Base-by-base conservation (phyloP, 2,797 vertebrate species). In the Buceros bicornis region DNA sequence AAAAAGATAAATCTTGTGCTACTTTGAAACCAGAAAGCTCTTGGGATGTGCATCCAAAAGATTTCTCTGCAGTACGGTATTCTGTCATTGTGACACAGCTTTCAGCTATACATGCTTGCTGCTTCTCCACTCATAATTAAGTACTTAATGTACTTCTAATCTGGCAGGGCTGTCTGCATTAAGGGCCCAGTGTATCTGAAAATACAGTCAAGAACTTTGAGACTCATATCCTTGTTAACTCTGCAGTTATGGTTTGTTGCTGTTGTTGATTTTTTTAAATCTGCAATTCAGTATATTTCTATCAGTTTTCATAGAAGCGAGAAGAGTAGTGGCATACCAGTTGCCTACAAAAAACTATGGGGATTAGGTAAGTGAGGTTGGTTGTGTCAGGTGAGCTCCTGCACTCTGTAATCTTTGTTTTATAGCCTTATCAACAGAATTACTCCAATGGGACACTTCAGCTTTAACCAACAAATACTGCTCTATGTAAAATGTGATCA, bases 391-490 rank as follows among this genome's bases (percentile, higher is more conserved):
- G 14, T 72, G 56, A 25, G 48, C 28, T 93, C 47, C 33, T 48
- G 56, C 31, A 15, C 29, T 90, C 73, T 57, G 8, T 77, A 69
- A n/a, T 82, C 48, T 40, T 78, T 70, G 43, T 82, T 13, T 77
- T 71, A 17, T 5, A 64, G 48, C 28, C 61, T 84, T 82, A 58
- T 70, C 66, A 65, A 17, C 35, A 50, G 37, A 87, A 82, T 69
- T 48, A 37, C 28, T 80, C 69, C 90, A 11, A 8, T 35, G 42
- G 58, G 67, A 47, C 31, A 11, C 25, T 79, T 90, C 40, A 83
- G 20, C 54, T 96, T 86, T 90, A 93, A 67, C 31, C 60, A 40
- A 69, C 22, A 72, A 84, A 80, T 94, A 89, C 45, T 74, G 7
- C 50, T 81, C 8, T 31, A 4, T 13, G 18, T 93, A 51, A 93